Conservation (phyloP, 2,888 invertebrate species). For the Cordilura impudica region DNA sequence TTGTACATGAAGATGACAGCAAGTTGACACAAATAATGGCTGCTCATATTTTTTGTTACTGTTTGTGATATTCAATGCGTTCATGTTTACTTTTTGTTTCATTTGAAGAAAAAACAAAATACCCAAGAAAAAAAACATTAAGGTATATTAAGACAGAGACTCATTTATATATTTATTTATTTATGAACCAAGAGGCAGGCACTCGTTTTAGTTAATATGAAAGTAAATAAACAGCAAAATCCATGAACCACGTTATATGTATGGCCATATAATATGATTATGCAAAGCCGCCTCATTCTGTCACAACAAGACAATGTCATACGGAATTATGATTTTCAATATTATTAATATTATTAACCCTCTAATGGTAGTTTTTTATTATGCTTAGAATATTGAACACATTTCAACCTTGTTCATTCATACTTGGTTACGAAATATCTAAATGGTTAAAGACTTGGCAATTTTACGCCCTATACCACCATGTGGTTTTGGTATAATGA, state of each 20-base stretch:
- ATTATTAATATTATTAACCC: too few relatives aligned
- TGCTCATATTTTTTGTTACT: too few relatives aligned
- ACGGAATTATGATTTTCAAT: constrained; percentile 5
- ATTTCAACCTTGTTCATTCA: too few relatives aligned
- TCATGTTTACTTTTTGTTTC: neutral
- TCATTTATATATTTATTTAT: neutral
- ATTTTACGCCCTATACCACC: too few relatives aligned
- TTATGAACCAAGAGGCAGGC: neutral
- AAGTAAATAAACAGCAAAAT: constrained; percentile 9
- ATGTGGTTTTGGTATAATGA: too few relatives aligned
- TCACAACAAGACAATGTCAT: neutral
- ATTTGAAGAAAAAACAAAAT: too few relatives aligned
- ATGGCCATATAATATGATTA: constrained; percentile 6
- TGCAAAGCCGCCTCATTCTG: neutral
- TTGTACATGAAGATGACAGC: too few relatives aligned
- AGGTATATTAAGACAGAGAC: neutral
- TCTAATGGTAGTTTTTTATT: too few relatives aligned
- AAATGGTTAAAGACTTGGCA: too few relatives aligned
- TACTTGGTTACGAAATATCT: too few relatives aligned
- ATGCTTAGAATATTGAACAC: too few relatives aligned
- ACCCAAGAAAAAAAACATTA: constrained; percentile 1
- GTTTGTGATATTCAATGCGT: neutral
- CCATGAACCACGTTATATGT: constrained; percentile 2
- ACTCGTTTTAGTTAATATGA: neutral
- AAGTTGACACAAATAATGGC: too few relatives aligned